phyloP scores from a whole-genome alignment of 2,113 vertebrate genomes.

The Gavialis gangeticus region DNA sequence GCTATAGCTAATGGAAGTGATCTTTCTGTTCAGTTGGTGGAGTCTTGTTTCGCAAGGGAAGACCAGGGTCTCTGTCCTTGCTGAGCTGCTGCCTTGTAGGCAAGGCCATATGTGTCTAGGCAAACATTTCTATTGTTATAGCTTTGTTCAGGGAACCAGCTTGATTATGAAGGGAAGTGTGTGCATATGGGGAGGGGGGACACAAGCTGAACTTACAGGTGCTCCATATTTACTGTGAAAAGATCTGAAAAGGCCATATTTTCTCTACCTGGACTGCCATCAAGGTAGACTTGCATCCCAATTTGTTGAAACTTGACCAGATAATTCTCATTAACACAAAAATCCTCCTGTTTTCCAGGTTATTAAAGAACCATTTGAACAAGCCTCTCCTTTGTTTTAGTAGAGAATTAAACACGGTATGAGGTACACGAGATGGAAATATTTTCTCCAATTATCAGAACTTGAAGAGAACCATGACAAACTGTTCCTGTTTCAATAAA shows the following conservation, averaged over 20 bases:
- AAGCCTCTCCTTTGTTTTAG: neutral
- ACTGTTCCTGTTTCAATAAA: conserved; percentile 45
- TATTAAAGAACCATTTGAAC: neutral
- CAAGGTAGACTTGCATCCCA: neutral
- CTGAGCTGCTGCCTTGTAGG: neutral
- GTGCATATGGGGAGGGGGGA: neutral
- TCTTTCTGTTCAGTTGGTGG: neutral
- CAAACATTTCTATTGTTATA: neutral
- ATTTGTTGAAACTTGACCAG: neutral
- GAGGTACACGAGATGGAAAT: neutral
- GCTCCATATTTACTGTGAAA: neutral
- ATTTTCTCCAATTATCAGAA: conserved; percentile 23
- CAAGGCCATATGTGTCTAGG: neutral
- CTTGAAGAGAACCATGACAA: conserved; percentile 13
- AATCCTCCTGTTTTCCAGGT: too few relatives aligned
- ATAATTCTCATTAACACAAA: neutral
- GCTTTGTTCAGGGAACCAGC: too few relatives aligned
- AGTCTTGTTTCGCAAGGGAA: neutral
- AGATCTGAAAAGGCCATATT: neutral
- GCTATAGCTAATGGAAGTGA: neutral
- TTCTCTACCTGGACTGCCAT: neutral
- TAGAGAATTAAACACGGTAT: neutral
- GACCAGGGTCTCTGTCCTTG: neutral
- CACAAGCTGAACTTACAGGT: neutral
- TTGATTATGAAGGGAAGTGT: neutral